Evolutionary conservation across 64 coral and sea anemone species (phyloP), one percentile per base, ranked within the genome.

Genomic region (Montipora efflorescens): DNA sequence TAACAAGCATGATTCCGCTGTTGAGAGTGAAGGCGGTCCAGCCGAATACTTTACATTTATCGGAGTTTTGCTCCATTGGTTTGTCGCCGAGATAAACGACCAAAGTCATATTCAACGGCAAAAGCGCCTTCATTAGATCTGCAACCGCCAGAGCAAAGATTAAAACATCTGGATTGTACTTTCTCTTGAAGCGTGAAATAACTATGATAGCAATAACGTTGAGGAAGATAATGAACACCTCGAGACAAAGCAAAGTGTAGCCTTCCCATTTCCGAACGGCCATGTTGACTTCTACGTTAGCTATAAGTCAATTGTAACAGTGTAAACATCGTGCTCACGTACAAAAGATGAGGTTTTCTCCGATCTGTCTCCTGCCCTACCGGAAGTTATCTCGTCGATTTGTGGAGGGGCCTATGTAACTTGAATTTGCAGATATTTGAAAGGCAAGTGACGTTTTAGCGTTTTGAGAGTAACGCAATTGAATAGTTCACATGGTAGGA

Each of bases 181-280:
- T 95, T 71, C 84, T 81, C 53, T 95, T 95, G 93, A 95, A 95
- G 47, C 93, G 93, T 6, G 57, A 84, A 47, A 95, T 95, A 21
- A 95, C 90, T 8, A 86, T 84, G 47, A 95, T 71, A 20, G 88
- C 88, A 16, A 77, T 49, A 47, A 52, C 52, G 80, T 95, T 95
- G 8, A 95, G 69, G 22, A 90, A 67, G 48, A 95, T 50, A 47
- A 90, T 95, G 2, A 84, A 51, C 8, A 90, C 25, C 64, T 90
- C 93, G 7, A 77, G 81, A 45, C 79, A 13, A 28, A 95, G 67
- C 47, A 95, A 61, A 6, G 93, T 78, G 66, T 51, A 86, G 8
- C 82, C 82, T 86, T 86, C 64, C 7, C 1, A 9, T 44, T 51
- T 86, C 3, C 82, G 82, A 46, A 86, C 4, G 6, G 18, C 59